Conservation (phyloP, 2,888 invertebrate genomes). For the Caenorhabditis auriculariae region DNA sequence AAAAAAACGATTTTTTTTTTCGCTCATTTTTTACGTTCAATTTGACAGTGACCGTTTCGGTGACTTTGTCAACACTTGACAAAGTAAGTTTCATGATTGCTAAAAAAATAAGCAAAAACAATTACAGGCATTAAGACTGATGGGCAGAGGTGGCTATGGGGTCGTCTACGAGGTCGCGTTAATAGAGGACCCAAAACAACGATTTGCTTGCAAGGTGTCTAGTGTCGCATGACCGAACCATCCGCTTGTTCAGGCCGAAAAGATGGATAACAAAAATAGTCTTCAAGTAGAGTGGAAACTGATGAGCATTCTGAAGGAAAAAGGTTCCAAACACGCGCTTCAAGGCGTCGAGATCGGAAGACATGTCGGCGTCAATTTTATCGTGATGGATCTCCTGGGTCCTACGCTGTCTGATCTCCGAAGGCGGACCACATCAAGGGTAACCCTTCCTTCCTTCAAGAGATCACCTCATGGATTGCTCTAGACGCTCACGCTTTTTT, state of each 20-base stretch:
- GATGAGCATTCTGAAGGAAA: slow-evolving; percentile 22
- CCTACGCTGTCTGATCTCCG: slow-evolving; percentile 18
- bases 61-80: too few relatives aligned
- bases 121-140: too few relatives aligned
- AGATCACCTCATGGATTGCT: not conserved
- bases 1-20: too few relatives aligned
- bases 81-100: too few relatives aligned
- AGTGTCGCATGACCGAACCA: too few relatives aligned
- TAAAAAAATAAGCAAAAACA: too few relatives aligned
- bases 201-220: slow-evolving; percentile 14
- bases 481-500: slow-evolving; percentile 15
- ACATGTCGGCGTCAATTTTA: slow-evolving; percentile 20
- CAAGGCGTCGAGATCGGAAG: slow-evolving; percentile 16
- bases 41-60: too few relatives aligned
- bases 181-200: slow-evolving; percentile 8
- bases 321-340: slow-evolving; percentile 18
- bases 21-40: too few relatives aligned
- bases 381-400: slow-evolving; percentile 27
- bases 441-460: not conserved
- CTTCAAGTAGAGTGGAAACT: slow-evolving; percentile 25
- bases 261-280: too few relatives aligned
- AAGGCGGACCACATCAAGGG: slow-evolving; percentile 6
- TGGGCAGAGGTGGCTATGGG: slow-evolving; percentile 28
- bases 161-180: slow-evolving; percentile 19
- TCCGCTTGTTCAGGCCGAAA: too few relatives aligned